Base-by-base conservation (phyloP, 2,113 vertebrate species). In the Echinops telfairi region DNA sequence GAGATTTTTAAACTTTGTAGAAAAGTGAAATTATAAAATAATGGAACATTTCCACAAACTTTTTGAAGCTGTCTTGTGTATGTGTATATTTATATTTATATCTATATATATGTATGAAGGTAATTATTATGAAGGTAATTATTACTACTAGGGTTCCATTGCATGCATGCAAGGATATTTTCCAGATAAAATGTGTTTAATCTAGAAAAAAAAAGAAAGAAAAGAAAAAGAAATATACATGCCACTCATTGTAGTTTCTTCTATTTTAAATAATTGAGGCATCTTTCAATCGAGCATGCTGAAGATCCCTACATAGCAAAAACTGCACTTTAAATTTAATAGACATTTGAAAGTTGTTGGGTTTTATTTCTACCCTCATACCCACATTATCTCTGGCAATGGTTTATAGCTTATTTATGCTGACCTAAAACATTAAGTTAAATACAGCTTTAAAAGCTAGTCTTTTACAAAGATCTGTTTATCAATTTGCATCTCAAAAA, bases 401-500 rank as follows among this genome's bases (percentile, higher is more conserved):
- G 95, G 58, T 91, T 90, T 90, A 83, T 29, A 90, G 53, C 89
- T 94, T 79, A 70, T 53, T 92, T 90, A 93, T 91, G 96, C 95
- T 92, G 91, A 96, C 97, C 97, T 90, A 98, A 98, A 98, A 97
- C 95, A 97, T 81, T 90, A 97, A 97, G 91, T 93, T 87, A 95
- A 94, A 95, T 86, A 95, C 25, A 62, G 90, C 95, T 94, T 96
- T 95, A 97, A 97, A 96, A 91, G 82, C 68, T 94, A 79, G 86
- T 94, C 97, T 95, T 98, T 95, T 97, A 97, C 96, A 97, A 98
- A 97, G 97, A 96, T 88, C 96, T 97, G 82, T 97, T 93, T 97
- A 97, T 92, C 97, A 98, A 98, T 86, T 94, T 95, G 87, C 90
- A 91, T 98, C 97, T 96, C 92, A 97, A 97, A 95, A 98, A 89